Percentiles rank a stretch among this genome's conserved stretches.
Conservation (phyloP, 2,888 invertebrate genomes). For the Epirrhoe alternata region DNA sequence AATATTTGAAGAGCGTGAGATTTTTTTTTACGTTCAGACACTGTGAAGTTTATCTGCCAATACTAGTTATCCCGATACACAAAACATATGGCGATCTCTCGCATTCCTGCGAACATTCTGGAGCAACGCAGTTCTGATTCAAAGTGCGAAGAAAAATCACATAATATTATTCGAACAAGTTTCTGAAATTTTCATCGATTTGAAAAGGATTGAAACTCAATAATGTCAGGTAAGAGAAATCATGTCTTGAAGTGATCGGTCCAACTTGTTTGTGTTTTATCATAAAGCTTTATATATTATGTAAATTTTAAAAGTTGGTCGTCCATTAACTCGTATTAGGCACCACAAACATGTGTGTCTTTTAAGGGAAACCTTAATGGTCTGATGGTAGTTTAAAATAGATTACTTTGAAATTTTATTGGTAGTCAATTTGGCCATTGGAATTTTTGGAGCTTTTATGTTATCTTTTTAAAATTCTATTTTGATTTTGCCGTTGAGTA, state of each 20-base stretch:
- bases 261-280: constrained; percentile 7
- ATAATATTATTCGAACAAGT: constrained; percentile 39
- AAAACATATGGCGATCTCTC: constrained; percentile 75
- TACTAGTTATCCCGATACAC: constrained; percentile 62
- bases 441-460: constrained; percentile 26
- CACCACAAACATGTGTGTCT: constrained; percentile 40
- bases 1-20: constrained; percentile 4
- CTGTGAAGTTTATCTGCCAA: constrained; percentile 49
- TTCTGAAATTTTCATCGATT: constrained; percentile 14
- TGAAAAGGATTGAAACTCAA: constrained; percentile 12
- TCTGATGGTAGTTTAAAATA: constrained; percentile 46
- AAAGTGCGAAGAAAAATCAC: constrained; percentile 54
- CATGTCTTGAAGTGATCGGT: constrained; percentile 11
- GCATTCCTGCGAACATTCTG: constrained; percentile 68
- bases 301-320: constrained; percentile 42
- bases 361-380: constrained; percentile 42
- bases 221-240: constrained; percentile 39
- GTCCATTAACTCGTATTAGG: constrained; percentile 42
- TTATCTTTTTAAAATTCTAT: constrained; percentile 23
- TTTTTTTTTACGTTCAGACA: constrained; percentile 22
- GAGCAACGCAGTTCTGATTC: constrained; percentile 68
- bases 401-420: constrained; percentile 43
- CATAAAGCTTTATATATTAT: constrained; percentile 30
- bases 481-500: neutral
- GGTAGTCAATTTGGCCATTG: constrained; percentile 26